Conservation (phyloP, 1,140 invertebrate genomes). For the Xylocopa sonorina region DNA sequence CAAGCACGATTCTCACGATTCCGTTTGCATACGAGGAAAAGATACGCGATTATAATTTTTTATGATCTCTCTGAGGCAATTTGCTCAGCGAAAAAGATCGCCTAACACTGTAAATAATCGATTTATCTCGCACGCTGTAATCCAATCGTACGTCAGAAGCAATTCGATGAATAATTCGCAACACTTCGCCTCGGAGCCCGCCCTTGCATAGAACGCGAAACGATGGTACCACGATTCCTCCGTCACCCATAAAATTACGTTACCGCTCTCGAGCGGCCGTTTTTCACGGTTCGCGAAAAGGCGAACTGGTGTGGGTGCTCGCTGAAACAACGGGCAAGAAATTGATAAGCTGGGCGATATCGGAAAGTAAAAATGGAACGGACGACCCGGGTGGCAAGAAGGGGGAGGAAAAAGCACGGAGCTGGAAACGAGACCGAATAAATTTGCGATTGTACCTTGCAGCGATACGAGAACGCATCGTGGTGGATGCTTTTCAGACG, state of each 20-base stretch:
- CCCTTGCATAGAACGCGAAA: conserved; percentile 35
- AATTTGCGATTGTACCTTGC: conserved; percentile 22
- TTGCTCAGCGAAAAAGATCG: no score
- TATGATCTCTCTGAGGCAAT: no score
- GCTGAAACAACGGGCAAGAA: neutral
- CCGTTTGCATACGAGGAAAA: no score
- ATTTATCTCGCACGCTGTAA: no score
- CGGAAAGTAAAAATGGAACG: conserved; percentile 8
- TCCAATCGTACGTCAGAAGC: no score
- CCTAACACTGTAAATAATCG: no score
- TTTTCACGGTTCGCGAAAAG: conserved; percentile 57
- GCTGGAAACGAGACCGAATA: neutral
- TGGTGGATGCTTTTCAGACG: neutral
- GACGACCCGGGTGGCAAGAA: neutral
- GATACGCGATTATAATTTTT: no score
- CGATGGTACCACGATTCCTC: conserved; percentile 49
- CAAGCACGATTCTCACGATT: no score
- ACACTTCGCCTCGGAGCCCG: neutral
- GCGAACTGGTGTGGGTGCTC: neutral
- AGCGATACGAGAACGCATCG: neutral
- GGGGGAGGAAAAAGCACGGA: conserved; percentile 6
- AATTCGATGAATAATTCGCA: no score
- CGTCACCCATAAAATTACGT: conserved; percentile 55
- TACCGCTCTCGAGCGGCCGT: conserved; percentile 16
- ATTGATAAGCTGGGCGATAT: conserved; percentile 11